Conservation (phyloP, 2,888 invertebrate genomes). For the Plebejus argus region DNA sequence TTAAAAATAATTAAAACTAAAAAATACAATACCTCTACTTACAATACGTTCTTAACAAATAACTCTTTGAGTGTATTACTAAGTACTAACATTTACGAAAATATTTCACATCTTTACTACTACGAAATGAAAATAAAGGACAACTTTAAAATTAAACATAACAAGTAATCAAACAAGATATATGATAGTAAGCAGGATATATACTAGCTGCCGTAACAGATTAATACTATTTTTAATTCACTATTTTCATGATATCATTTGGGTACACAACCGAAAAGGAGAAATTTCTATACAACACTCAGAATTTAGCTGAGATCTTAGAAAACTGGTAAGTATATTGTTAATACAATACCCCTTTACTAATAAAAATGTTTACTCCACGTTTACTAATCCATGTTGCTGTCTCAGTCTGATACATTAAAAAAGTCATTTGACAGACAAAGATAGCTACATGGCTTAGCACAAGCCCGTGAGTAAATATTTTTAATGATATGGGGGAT, state of each 20-base stretch:
- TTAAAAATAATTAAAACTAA: background rate
- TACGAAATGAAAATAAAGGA: background rate
- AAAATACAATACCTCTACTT: background rate
- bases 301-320: constrained; percentile 63
- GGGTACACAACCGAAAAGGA: constrained; percentile 1
- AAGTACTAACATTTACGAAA: constrained; percentile 1
- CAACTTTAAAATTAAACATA: background rate
- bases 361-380: background rate
- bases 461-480: background rate
- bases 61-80: constrained; percentile 14
- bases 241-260: constrained; percentile 5
- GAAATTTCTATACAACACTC: background rate
- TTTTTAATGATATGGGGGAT: background rate
- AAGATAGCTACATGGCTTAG: background rate
- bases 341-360: background rate
- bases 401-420: background rate
- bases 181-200: background rate
- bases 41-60: background rate
- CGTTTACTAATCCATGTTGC: background rate
- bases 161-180: background rate
- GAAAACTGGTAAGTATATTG: constrained; percentile 57
- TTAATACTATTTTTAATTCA: constrained; percentile 18
- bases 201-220: background rate
- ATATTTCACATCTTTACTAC: constrained; percentile 6
- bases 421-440: background rate